Conservation (phyloP, 1,140 invertebrate genomes). For the Neodiprion virginianus region DNA sequence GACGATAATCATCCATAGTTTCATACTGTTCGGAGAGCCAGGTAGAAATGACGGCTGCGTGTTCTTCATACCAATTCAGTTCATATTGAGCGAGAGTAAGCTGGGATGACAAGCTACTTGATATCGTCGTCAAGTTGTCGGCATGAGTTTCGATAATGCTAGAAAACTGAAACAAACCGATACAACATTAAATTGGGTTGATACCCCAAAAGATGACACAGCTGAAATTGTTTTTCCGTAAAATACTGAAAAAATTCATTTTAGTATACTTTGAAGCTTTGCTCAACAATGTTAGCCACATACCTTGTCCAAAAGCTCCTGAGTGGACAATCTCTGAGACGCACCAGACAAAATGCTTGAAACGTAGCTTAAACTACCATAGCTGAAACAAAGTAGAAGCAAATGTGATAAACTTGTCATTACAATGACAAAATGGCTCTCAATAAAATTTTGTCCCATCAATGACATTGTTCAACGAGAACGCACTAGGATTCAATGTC, state of each 20-base stretch:
- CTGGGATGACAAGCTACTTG: background rate
- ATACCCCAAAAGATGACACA: background rate
- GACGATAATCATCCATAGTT: slow-evolving; percentile 31
- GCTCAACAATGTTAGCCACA: background rate
- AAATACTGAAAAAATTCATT: no score
- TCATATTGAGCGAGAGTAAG: slow-evolving; percentile 12
- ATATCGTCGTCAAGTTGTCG: background rate
- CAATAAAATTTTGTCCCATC: background rate
- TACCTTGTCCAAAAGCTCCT: background rate
- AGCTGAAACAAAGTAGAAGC: slow-evolving; percentile 33
- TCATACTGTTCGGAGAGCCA: background rate
- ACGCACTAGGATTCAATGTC: slow-evolving; percentile 38
- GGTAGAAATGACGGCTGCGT: background rate
- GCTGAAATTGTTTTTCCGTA: no score
- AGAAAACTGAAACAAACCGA: background rate
- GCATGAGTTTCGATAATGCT: background rate
- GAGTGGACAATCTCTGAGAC: background rate
- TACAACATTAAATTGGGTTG: no score
- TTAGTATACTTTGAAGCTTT: no score
- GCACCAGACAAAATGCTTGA: slow-evolving; percentile 24
- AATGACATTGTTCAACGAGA: background rate
- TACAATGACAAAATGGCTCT: no score
- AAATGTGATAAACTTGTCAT: background rate
- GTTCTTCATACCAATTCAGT: slow-evolving; percentile 11
- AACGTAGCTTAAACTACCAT: slow-evolving; percentile 26